phyloP scores from a whole-genome alignment of 2,113 vertebrate species.

The Pluvialis apricaria region DNA sequence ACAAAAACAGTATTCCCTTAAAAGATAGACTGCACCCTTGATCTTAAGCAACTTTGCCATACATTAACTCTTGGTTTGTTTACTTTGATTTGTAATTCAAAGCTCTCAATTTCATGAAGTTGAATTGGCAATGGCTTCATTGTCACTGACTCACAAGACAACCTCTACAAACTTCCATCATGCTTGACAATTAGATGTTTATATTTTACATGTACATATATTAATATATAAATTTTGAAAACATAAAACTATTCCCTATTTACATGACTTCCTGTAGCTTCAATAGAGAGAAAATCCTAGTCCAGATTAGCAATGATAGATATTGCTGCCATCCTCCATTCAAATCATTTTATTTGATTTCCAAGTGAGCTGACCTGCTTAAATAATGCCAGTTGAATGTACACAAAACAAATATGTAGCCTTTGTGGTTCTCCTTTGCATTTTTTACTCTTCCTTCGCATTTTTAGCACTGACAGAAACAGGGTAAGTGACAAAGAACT shows the following conservation, averaged over 20 bases:
- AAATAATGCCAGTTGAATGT: constrained; percentile 38
- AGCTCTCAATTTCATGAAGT: neutral
- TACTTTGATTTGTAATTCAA: constrained; percentile 29
- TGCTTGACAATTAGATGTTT: neutral
- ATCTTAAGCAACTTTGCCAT: neutral
- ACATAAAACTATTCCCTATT: neutral
- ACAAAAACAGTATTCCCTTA: neutral
- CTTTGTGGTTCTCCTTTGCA: constrained; percentile 12
- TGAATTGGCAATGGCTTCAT: neutral
- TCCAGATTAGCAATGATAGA: neutral
- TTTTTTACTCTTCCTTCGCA: constrained; percentile 21
- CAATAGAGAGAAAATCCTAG: constrained; percentile 36
- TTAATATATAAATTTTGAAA: constrained; percentile 8
- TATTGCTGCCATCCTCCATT: neutral
- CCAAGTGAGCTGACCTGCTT: constrained; percentile 1
- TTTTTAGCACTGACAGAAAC: constrained; percentile 44
- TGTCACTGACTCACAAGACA: neutral
- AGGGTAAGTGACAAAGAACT: constrained; percentile 3
- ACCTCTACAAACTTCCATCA: neutral
- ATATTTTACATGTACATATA: neutral
- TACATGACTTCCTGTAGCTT: neutral
- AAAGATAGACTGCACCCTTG: constrained; percentile 27
- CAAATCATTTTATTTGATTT: constrained; percentile 20
- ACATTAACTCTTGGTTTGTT: constrained; percentile 31
- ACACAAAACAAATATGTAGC: constrained; percentile 18